Evolutionary conservation across 2,888 invertebrate genomes (phyloP), one percentile per base, ranked within the genome.

Genomic region (Calephelis perditalis): DNA sequence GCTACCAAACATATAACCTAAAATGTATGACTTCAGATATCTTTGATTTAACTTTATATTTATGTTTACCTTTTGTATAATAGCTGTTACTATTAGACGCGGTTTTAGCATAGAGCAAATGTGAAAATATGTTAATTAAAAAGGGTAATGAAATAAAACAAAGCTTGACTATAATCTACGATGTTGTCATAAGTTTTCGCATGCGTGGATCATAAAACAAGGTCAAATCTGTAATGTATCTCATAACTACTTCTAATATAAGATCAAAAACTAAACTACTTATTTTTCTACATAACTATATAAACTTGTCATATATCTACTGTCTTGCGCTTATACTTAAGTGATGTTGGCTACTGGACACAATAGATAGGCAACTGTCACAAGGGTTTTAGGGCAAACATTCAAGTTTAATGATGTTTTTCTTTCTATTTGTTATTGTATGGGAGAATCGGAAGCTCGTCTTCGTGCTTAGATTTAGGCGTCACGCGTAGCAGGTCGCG

Each of bases 401-500:
- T 67, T 68, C 71, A 68, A 49, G 35, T 52, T 26, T 36, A 59
- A n/a, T 59, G 36, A 40, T 37, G 12, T 40, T 43, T 49, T 12
- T n/a, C 36, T 9, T 43, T 36, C 4, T 37, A 7, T 58, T 75
- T 78, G 78, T 80, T 78, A 73, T 78, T 66, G 77, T 72, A 73
- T 71, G 74, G 75, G 81, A 77, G 26, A 77, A 86, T 85, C 81
- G 86, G 81, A 82, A 84, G 83, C 83, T 84, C 78, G 78, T 81
- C 78, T 74, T 78, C 76, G 79, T 80, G 83, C 79, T 82, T 73
- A 75, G 75, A 70, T 74, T 72, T 54, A 70, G 83, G 81, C 81
- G 80, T 81, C 78, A 86, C 87, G 88, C 85, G 88, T 82, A 82
- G 76, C 75, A 77, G 77, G 75, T 74, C 82, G 85, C 87, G 86